Evolutionary conservation across 92 coral and sea anemone species (phyloP).

Genomic region (Ricordea florida): DNA sequence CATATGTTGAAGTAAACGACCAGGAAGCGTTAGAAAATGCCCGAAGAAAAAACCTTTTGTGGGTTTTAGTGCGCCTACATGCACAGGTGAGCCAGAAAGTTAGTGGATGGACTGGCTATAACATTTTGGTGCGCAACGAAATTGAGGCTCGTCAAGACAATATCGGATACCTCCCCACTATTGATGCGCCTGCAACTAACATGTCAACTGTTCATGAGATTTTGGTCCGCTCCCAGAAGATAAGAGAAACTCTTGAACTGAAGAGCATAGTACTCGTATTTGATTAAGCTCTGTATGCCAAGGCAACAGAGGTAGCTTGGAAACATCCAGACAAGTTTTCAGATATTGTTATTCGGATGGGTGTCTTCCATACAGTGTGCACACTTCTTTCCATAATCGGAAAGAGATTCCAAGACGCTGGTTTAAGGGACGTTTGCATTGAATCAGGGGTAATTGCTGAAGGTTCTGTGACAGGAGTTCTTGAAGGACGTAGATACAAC

Average conservation of each 20-base stretch:
- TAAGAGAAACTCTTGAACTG: slow-evolving; percentile 35
- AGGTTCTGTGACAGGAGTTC: slow-evolving; percentile 63
- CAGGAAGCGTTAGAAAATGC: slow-evolving; percentile 17
- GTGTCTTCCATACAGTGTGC: slow-evolving; percentile 58
- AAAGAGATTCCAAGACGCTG: slow-evolving; percentile 63
- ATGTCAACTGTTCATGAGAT: slow-evolving; percentile 68
- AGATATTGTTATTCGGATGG: slow-evolving; percentile 48
- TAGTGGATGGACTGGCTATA: slow-evolving; percentile 68
- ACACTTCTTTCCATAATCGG: slow-evolving; percentile 45
- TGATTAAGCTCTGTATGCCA: slow-evolving; percentile 68
- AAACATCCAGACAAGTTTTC: slow-evolving; percentile 41
- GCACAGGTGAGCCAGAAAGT: slow-evolving; percentile 16
- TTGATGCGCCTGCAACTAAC: slow-evolving; percentile 67
- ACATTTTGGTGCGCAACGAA: slow-evolving; percentile 37
- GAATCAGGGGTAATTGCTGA: slow-evolving; percentile 68
- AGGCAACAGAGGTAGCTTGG: slow-evolving; percentile 61
- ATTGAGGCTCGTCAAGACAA: slow-evolving; percentile 34
- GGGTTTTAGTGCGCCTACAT: slow-evolving; percentile 41
- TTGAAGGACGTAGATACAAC: slow-evolving; percentile 64
- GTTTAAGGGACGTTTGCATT: slow-evolving; percentile 57
- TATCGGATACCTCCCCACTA: slow-evolving; percentile 69
- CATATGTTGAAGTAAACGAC: slow-evolving; percentile 28
- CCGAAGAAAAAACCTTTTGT: slow-evolving; percentile 17
- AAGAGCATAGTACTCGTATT: slow-evolving; percentile 55
- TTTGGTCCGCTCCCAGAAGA: slow-evolving; percentile 19